A percentile compares a stretch with the other conserved stretches of the same genome.
phyloP scores from a whole-genome alignment of 1,140 invertebrate species.

The Heterodera schachtii region DNA sequence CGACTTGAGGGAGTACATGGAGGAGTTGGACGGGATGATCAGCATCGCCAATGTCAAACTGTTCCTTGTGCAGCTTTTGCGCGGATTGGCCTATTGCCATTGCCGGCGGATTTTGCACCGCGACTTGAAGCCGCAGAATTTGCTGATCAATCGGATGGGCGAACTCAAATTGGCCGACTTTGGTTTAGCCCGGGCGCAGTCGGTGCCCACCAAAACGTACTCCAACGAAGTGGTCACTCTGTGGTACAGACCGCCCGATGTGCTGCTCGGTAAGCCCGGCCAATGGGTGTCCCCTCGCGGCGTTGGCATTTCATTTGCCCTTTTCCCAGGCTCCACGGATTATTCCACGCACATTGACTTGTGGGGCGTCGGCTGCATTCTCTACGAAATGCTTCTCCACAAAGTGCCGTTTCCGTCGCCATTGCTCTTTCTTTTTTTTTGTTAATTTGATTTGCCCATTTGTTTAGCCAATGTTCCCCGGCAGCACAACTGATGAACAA shows the following conservation, averaged over 20 bases:
- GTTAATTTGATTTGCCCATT: not conserved
- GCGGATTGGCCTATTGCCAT: constrained; percentile 76
- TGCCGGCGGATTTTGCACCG: constrained; percentile 74
- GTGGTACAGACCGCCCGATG: constrained; percentile 77
- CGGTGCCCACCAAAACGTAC: constrained; percentile 78
- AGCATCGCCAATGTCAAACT: constrained; percentile 75
- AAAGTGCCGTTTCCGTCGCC: constrained; percentile 20
- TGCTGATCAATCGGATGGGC: constrained; percentile 75
- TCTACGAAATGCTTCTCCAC: constrained; percentile 76
- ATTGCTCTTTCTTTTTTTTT: not conserved
- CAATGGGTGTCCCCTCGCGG: too few species aligned
- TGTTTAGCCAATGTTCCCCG: constrained; percentile 73
- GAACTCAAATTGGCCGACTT: constrained; percentile 75
- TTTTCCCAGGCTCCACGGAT: constrained; percentile 44
- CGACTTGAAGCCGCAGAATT: constrained; percentile 77
- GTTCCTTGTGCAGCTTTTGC: constrained; percentile 75
- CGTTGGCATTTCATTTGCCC: not conserved
- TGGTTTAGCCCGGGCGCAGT: constrained; percentile 81
- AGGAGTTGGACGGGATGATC: constrained; percentile 74
- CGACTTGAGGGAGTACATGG: constrained; percentile 78
- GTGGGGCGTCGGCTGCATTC: constrained; percentile 79
- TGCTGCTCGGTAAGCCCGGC: constrained; percentile 70
- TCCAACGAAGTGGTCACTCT: constrained; percentile 79
- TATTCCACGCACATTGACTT: constrained; percentile 71
- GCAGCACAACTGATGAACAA: constrained; percentile 74